Base-by-base conservation (phyloP, 1,140 invertebrate genomes). In the Calycopis cecrops region DNA sequence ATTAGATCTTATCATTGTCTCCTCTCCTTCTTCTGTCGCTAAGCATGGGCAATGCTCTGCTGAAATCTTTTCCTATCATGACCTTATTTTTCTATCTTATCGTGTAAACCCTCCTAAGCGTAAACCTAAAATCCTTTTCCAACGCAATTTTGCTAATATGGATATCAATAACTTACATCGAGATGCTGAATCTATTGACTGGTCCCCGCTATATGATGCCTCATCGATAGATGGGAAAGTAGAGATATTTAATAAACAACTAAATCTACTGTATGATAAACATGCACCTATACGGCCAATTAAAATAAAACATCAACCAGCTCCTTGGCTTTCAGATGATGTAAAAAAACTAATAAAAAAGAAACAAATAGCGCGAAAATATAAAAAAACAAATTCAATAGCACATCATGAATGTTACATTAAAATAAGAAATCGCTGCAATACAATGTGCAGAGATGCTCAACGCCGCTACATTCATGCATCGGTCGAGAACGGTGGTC, bases 81-180 rank as follows among this genome's bases (percentile, higher is more conserved):
- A n/a, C n/a, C n/a, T 37, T 4, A 11, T 37, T 9, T 37, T 11
- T 37, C 12, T 37, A 11, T 37, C 35, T 7, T 37, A 37, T 9
- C 10, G 10, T 9, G 12, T 37, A 37, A 10, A n/a, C 10, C 35
- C 35, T 3, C 35, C 35, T 11, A 37, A 37, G 9, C 10, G 10
- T 7, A 37, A 37, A n/a, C 35, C 35, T 7, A 37, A 2, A 4
- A 37, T 37, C 12, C 10, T 11, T 11, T 9, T 11, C 1, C 35
- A 48, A 17, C 47, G 47, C 9, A 48, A 48, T 48, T 48, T 48
- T 18, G 21, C 9, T 18, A 48, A n/a, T 9, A n/a, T 48, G 4
- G 11, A 48, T 33, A 21, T 10, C n/a, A 11, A 48, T 28, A 3
- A n/a, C 0, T 18, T 48, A 10, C n/a, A n/a, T 28, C 1, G n/a